Evolutionary conservation across 1,140 invertebrate species (phyloP).

Genomic region (Tenebrio molitor): DNA sequence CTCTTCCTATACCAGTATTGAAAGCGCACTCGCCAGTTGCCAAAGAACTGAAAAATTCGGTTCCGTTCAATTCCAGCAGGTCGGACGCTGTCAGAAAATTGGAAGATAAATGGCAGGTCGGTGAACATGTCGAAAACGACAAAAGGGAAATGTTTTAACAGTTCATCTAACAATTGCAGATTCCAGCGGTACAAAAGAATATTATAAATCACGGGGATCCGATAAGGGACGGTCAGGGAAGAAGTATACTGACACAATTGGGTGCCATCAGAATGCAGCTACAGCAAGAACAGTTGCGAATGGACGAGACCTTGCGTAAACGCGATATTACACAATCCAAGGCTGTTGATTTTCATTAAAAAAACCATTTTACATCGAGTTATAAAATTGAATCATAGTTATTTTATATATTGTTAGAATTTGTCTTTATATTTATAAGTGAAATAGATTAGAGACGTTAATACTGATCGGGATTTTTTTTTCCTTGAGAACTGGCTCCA

Average conservation of each 20-base stretch:
- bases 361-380: constrained; percentile 57
- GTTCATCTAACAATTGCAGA: constrained; percentile 52
- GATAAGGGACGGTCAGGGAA: constrained; percentile 67
- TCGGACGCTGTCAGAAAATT: constrained; percentile 69
- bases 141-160: constrained; percentile 19
- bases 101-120: constrained; percentile 69
- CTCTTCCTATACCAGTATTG: constrained; percentile 69
- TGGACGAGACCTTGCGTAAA: constrained; percentile 66
- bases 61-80: constrained; percentile 60
- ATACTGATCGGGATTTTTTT: constrained; percentile 9
- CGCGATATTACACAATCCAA: constrained; percentile 62
- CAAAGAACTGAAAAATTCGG: constrained; percentile 64
- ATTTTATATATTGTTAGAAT: constrained; percentile 64
- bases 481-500: too few relatives aligned
- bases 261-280: constrained; percentile 72
- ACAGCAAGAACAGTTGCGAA: constrained; percentile 71
- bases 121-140: not conserved
- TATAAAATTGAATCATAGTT: constrained; percentile 57
- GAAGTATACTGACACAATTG: constrained; percentile 71
- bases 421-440: constrained; percentile 63
- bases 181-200: constrained; percentile 71
- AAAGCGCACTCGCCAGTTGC: constrained; percentile 69
- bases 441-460: constrained; percentile 42
- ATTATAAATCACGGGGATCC: constrained; percentile 67
- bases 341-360: constrained; percentile 61